Conservation (phyloP, 2,797 vertebrate species). For the Poeciliopsis paucimaculata region DNA sequence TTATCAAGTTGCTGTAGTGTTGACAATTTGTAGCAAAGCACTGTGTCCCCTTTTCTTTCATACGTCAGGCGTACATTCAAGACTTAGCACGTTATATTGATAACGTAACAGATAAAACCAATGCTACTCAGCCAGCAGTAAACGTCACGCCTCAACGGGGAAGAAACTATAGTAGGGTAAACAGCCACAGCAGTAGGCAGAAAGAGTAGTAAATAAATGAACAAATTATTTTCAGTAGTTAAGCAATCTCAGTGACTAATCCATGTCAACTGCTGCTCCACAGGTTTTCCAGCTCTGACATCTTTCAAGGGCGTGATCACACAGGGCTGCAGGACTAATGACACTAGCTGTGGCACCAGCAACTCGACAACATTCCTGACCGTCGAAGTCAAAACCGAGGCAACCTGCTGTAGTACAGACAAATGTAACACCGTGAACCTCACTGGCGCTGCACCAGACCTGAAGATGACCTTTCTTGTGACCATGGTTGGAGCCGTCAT, state of each 20-base stretch:
- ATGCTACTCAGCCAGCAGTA: too few species aligned
- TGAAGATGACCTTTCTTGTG: constrained; percentile 52
- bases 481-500: constrained; percentile 41
- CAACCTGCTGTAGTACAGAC: constrained; percentile 53
- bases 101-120: too few species aligned
- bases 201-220: neutral
- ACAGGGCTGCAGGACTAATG: constrained; percentile 28
- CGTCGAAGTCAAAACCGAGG: accelerated
- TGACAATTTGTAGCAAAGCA: too few species aligned
- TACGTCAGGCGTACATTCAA: too few species aligned
- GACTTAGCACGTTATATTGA: too few species aligned
- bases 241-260: neutral
- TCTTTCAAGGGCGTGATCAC: constrained; percentile 37
- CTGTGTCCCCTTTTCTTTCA: too few species aligned
- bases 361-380: neutral
- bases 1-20: too few species aligned
- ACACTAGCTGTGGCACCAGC: accelerated
- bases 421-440: constrained; percentile 43
- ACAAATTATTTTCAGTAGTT: neutral
- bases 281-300: constrained; percentile 36
- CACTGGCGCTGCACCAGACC: constrained; percentile 39
- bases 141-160: too few species aligned
- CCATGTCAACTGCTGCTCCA: constrained; percentile 23
- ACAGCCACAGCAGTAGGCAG: neutral
- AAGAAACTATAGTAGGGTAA: neutral